Evolutionary conservation across 2,888 invertebrate genomes (phyloP), one percentile per base, ranked within the genome.

Genomic region (Marronus borbonicus): DNA sequence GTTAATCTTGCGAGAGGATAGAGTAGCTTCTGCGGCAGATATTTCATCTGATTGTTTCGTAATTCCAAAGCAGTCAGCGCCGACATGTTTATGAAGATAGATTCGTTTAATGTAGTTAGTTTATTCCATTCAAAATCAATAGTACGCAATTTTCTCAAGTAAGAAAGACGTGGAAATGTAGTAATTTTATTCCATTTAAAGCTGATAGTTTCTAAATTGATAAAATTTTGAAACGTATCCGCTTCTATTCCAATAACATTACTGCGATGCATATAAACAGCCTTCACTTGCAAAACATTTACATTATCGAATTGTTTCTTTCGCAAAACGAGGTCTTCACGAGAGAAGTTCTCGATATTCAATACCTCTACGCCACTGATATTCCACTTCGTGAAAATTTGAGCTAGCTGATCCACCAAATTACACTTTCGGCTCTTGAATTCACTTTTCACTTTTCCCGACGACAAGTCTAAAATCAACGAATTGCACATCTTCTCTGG

Each of bases 1-100:
- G 39, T 10, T 60, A 82, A 70, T 2, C 80, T 76, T 14, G 58
- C 12, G 31, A 77, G 24, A 12, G 36, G 49, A 17, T 36, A 31
- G 20, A 76, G 58, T 12, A 52, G n/a, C 12, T 58, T 17, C 3
- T 44, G 24, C 1, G 62, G 55, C 3, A 79, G 20, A 17, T n/a
- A 36, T 12, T 58, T 44, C 8, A 80, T 55, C 12, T 76, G 69
- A 60, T 82, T 82, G 1, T 36, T 64, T 10, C 69, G 49, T 20
- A 82, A 76, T 14, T 76, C 55, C 10, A 82, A 20, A 8, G 3
- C 52, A 50, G 75, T 50, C 50, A 82, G 1, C 28, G 10, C 7
- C 3, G 52, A 14, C 14, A 28, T 28, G 14, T 69, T 31, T 8
- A 1, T 2, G 8, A 69, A 69, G 8, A 69, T 10, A 17, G 52